phyloP scores from a whole-genome alignment of 2,888 invertebrate species.

The Neoscelio sp. region DNA sequence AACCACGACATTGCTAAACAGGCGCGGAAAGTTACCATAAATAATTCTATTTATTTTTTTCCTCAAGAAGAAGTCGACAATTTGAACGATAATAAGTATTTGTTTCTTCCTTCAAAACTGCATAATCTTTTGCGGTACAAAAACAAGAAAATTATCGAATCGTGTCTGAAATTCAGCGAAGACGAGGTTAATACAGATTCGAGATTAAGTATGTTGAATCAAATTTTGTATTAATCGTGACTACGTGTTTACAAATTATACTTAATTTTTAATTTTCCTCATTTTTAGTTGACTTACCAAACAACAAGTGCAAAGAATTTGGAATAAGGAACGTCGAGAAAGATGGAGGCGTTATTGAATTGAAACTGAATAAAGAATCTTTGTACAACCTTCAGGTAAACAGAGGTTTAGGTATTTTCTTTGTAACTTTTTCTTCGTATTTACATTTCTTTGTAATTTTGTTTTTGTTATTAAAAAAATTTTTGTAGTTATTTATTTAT shows the following conservation, averaged over 20 bases:
- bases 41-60: slow-evolving; percentile 27
- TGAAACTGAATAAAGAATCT: slow-evolving; percentile 70
- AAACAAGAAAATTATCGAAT: slow-evolving; percentile 53
- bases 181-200: slow-evolving; percentile 10
- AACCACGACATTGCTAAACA: slow-evolving; percentile 8
- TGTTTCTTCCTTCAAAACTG: slow-evolving; percentile 72
- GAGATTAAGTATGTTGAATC: slow-evolving; percentile 19
- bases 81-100: slow-evolving; percentile 47
- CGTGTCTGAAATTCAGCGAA: not conserved
- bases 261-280: not conserved
- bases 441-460: too few species aligned
- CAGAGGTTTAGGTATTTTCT: not conserved
- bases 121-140: slow-evolving; percentile 65
- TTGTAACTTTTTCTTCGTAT: too few species aligned
- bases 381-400: slow-evolving; percentile 73
- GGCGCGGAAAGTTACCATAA: slow-evolving; percentile 5
- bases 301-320: slow-evolving; percentile 59
- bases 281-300: slow-evolving; percentile 3
- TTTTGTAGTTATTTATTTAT: too few species aligned
- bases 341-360: slow-evolving; percentile 66
- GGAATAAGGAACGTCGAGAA: slow-evolving; percentile 71
- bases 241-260: too few species aligned
- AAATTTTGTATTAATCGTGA: not conserved
- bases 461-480: too few species aligned
- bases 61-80: slow-evolving; percentile 26